Percentiles rank a stretch among this genome's conserved stretches.
Evolutionary conservation across 23 tunicate species (phyloP).

Genomic region (Aplidium turbinatum): DNA sequence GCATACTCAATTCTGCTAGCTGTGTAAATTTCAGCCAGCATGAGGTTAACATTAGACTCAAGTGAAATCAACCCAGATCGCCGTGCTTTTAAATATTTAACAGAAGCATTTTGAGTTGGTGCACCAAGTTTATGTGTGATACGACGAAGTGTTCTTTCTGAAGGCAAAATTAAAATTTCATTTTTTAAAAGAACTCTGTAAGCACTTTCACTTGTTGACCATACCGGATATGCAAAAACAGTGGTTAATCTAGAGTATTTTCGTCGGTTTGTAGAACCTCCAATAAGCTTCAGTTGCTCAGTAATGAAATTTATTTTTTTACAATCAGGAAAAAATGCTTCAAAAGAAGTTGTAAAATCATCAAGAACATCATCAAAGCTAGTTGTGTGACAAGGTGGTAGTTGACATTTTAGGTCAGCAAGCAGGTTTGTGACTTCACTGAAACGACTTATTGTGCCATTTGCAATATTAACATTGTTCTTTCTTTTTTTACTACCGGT

Average conservation of each 20-base stretch:
- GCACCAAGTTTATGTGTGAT: slow-evolving; percentile 14
- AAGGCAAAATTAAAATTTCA: slow-evolving; percentile 19
- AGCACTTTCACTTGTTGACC: neutral
- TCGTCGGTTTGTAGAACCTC: neutral
- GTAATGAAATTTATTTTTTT: neutral
- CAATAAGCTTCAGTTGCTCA: slow-evolving; percentile 5
- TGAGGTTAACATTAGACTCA: slow-evolving; percentile 4
- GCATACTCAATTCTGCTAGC: slow-evolving; percentile 20
- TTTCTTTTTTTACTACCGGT: neutral
- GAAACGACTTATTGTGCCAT: slow-evolving; percentile 8
- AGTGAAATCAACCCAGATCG: neutral
- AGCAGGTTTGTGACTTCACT: slow-evolving; percentile 4
- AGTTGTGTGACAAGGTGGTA: neutral
- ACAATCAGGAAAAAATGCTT: neutral
- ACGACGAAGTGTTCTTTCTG: slow-evolving; percentile 22
- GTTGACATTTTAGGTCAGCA: neutral
- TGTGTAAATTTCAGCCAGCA: slow-evolving; percentile 5
- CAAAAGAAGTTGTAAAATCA: neutral
- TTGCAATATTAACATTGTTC: neutral
- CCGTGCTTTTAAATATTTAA: neutral
- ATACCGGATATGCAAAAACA: slow-evolving; percentile 2
- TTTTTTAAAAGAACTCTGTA: slow-evolving; percentile 1
- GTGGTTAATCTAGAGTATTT: neutral
- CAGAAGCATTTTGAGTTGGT: no score
- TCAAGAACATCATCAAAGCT: neutral